Evolutionary conservation across 2,797 vertebrate genomes (phyloP).

Genomic region (Lacerta agilis): DNA sequence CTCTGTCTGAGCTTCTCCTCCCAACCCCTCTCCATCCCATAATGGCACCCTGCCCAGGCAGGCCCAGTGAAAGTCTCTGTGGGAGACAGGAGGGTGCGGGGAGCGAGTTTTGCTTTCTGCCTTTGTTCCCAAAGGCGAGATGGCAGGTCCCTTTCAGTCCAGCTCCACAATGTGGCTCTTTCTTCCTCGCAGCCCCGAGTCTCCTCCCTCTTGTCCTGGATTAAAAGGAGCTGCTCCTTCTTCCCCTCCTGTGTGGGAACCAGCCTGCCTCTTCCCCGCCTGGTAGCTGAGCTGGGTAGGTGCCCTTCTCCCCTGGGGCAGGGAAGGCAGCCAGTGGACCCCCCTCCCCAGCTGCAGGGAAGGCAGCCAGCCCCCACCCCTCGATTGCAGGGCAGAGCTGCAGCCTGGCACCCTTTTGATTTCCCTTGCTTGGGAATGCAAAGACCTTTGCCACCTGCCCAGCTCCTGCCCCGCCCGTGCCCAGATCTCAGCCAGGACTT

Average conservation of each 20-base stretch:
- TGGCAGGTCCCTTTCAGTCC: background rate
- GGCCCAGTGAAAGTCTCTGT: slow-evolving; percentile 18
- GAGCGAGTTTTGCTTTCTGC: slow-evolving; percentile 11
- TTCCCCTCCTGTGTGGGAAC: background rate
- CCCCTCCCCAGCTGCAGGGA: no score
- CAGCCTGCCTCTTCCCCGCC: background rate
- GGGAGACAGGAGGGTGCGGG: background rate
- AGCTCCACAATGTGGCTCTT: background rate
- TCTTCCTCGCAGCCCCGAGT: background rate
- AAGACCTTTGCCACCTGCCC: slow-evolving; percentile 12
- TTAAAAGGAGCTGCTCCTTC: background rate
- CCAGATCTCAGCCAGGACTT: background rate
- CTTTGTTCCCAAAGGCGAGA: background rate
- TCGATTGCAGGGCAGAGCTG: no score
- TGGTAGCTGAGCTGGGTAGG: background rate
- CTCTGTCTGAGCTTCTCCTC: slow-evolving; percentile 6
- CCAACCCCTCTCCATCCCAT: background rate
- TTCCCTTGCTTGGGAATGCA: background rate
- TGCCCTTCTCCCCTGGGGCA: background rate
- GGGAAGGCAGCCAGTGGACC: background rate
- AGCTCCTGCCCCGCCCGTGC: background rate
- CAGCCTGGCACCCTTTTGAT: background rate
- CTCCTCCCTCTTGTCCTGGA: background rate
- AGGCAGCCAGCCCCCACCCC: no score
- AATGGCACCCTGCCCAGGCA: background rate